Evolutionary conservation across 2,888 invertebrate genomes (phyloP), one percentile per base, ranked within the genome.

Genomic region (Anthrax anthrax): DNA sequence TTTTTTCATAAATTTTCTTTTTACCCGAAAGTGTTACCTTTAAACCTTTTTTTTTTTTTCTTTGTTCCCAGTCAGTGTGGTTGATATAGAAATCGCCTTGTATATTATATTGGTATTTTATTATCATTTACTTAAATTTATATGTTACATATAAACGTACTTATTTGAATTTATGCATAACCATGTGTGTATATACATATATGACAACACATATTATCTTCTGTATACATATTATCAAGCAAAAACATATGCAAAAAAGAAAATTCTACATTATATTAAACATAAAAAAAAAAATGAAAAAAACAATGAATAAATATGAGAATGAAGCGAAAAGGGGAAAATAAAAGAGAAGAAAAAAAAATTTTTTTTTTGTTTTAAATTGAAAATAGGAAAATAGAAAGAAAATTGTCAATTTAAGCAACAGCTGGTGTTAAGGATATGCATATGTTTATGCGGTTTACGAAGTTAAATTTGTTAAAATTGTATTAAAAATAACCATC

Each of bases 381-480:
- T n/a, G n/a, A n/a, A 48, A 46, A 44, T 50, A 47, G 44, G 50
- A n/a, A n/a, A n/a, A n/a, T n/a, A n/a, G n/a, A 53, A 50, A 51
- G 52, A 51, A 52, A 55, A 56, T 54, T 56, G 54, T 50, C 54
- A 56, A 56, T 56, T 54, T 52, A 50, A 48, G 45, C 46, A 56
- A 52, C 54, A 56, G 51, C 52, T 55, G 56, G 51, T 54, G 51
- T 49, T 53, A 49, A 53, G 53, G 48, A 49, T 23, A n/a, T n/a
- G n/a, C n/a, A n/a, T 23, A 8, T 23, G 23, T 32, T 12, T 32
- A 32, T 52, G 54, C 51, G 54, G 54, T 52, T 54, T 51, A 47
- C 50, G 48, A 51, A 54, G 51, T 52, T 51, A 50, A 48, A 48
- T 47, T 50, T 46, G 47, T 8, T 27, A 27, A 27, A 27, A 1